phyloP scores from a whole-genome alignment of 2,797 vertebrate species.

The Rhinella marina region DNA sequence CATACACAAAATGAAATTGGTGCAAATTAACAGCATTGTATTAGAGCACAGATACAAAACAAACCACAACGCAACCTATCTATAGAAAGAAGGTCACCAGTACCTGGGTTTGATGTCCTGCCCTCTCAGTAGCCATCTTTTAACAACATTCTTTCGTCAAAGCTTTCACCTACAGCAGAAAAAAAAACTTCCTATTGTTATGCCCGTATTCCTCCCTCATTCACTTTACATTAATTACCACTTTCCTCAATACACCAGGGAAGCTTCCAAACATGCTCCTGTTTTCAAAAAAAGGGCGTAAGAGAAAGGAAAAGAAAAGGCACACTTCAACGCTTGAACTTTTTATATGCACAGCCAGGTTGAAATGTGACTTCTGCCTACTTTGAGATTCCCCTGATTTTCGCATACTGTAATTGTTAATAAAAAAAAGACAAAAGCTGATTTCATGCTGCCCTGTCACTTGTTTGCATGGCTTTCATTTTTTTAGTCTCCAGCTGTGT shows the following conservation, averaged over 20 bases:
- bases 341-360: constrained; percentile 80
- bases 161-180: constrained; percentile 75
- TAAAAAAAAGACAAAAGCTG: constrained; percentile 73
- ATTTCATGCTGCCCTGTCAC: constrained; percentile 76
- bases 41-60: constrained; percentile 75
- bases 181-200: constrained; percentile 76
- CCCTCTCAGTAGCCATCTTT: constrained; percentile 79
- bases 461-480: constrained; percentile 83
- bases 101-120: constrained; percentile 74
- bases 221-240: constrained; percentile 85
- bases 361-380: constrained; percentile 72
- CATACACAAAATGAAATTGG: constrained; percentile 79
- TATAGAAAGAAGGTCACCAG: constrained; percentile 71
- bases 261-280: constrained; percentile 76
- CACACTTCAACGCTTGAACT: constrained; percentile 78
- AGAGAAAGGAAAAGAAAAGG: constrained; percentile 68
- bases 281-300: constrained; percentile 68
- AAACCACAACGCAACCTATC: constrained; percentile 73
- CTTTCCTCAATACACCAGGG: constrained; percentile 75
- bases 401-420: constrained; percentile 83
- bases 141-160: constrained; percentile 77
- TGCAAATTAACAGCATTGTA: constrained; percentile 78
- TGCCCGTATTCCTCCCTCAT: constrained; percentile 79
- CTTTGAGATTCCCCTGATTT: constrained; percentile 76
- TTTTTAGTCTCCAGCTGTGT: constrained; percentile 79